A percentile compares a stretch with the other conserved stretches of the same genome.
phyloP scores from a whole-genome alignment of 2,888 invertebrate genomes.

The Torymus texanus region DNA sequence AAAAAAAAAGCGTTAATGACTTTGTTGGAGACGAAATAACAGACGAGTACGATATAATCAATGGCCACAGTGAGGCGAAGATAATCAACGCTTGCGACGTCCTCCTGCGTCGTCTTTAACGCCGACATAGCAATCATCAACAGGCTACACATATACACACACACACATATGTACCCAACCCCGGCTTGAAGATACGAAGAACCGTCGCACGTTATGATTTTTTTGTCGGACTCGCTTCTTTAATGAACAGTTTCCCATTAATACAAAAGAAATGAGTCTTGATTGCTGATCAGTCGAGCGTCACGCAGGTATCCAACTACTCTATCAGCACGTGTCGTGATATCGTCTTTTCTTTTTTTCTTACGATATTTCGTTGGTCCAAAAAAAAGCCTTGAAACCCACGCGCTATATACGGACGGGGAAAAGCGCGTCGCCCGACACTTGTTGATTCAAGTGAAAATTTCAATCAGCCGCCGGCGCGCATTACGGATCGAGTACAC shows the following conservation, averaged over 20 bases:
- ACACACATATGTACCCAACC: background rate
- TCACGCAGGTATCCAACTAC: background rate
- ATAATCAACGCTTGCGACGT: constrained; percentile 9
- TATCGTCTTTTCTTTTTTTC: background rate
- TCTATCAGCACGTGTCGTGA: background rate
- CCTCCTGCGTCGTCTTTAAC: too few species aligned
- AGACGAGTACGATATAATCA: too few species aligned
- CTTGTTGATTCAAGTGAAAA: constrained; percentile 49
- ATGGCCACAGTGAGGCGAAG: background rate
- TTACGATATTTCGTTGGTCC: background rate
- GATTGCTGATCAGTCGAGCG: background rate
- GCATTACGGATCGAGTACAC: too few species aligned
- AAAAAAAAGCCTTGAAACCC: constrained; percentile 18
- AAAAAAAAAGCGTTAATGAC: background rate
- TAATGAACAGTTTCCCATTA: too few species aligned
- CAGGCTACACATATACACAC: background rate
- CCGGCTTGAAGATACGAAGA: background rate
- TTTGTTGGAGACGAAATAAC: too few species aligned
- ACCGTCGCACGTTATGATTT: constrained; percentile 2
- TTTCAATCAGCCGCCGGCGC: constrained; percentile 7
- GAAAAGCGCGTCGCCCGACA: background rate
- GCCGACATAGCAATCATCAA: too few species aligned
- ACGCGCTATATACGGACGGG: background rate
- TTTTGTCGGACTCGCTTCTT: background rate
- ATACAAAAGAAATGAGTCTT: constrained; percentile 10